Base-by-base conservation (phyloP, 1,140 invertebrate species). In the Drosophila bocki region DNA sequence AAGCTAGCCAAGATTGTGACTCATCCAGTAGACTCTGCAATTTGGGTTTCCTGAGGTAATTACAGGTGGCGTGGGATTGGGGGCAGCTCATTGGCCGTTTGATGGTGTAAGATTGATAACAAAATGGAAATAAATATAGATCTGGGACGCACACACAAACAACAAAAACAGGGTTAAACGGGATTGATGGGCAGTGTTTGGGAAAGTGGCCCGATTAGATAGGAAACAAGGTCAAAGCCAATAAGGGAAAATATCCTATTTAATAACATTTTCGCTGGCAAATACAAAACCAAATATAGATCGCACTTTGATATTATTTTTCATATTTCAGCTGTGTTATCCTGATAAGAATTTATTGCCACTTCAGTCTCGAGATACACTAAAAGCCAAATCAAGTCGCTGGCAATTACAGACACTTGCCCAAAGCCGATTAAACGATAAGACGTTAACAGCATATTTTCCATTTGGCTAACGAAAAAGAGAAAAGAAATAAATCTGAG, bases 321-420 rank as follows among this genome's bases (percentile, higher is more conserved):
- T 4, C 33, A 19, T 71, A 22, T 59, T 59, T 72, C n/a, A 11
- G 15, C n/a, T 42, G 29, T 7, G 69, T 39, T 71, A 35, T 29
- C 22, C 12, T 48, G 39, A 60, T 67, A 54, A 59, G 47, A 22
- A 56, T n/a, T 42, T 37, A 45, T 54, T 42, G 59, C 32, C 48
- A 39, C 51, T 72, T 42, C 15, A 42, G 13, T 13, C 13, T 13
- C 13, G 17, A 41, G 17, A 26, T 51, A 50, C 26, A 39, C 32
- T 69, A 77, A 77, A 68, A 77, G 50, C 74, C 50, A 77, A 77
- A 60, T 57, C 56, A 68, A 61, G 74, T 77, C 17, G 9, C 17
- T 19, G n/a, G 61, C 33, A 45, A 65, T 65, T 26, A 29, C 29
- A 42, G 75, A 56, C 74, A 68, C 44, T 57, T 68, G 62, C 26